Base-by-base conservation (phyloP, 1,140 invertebrate species). In the Diachasma alloeum region DNA sequence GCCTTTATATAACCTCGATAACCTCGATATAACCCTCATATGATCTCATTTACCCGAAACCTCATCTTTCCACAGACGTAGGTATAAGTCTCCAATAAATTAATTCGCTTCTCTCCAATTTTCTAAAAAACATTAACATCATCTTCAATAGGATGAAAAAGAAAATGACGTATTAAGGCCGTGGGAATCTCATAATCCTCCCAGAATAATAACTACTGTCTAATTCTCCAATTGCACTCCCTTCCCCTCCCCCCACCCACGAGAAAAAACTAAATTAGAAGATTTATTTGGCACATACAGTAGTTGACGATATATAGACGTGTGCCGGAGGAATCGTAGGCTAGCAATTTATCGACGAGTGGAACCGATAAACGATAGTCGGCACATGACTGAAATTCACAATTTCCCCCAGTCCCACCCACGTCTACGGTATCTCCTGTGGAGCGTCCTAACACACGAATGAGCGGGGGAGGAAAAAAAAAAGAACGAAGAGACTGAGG, bases 331-430 rank as follows among this genome's bases (percentile, higher is more conserved):
- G 72, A 66, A 67, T 39, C 53, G 56, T 63, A 26, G n/a, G n/a
- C 17, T 36, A 17, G 56, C 42, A 74, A 74, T 74, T 74, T 74
- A 74, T 66, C 53, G 36, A 44, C 56, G 72, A 56, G 15, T 74
- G 31, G 15, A 63, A 63, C 56, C 72, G 31, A 66, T 74, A 74
- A 74, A 74, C 37, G 56, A 74, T 63, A 56, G 72, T 74, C 36
- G 17, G 72, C 36, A 74, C 72, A 63, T 74, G 72, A 66, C 72
- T 66, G 36, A 42, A 74, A 74, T 74, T 74, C 72, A 42, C 56
- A 59, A 74, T 56, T 53, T n/a, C 17, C 48, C 15, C 48, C 48
- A 9, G 5, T 17, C 15, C 15, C n/a, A 26, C 39, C 37, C 72
- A 44, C 72, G 8, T 22, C 36, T 9, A 24, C 13, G 31, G 59